Conservation (phyloP, 2,888 invertebrate genomes). For the Ophion obscuratus region DNA sequence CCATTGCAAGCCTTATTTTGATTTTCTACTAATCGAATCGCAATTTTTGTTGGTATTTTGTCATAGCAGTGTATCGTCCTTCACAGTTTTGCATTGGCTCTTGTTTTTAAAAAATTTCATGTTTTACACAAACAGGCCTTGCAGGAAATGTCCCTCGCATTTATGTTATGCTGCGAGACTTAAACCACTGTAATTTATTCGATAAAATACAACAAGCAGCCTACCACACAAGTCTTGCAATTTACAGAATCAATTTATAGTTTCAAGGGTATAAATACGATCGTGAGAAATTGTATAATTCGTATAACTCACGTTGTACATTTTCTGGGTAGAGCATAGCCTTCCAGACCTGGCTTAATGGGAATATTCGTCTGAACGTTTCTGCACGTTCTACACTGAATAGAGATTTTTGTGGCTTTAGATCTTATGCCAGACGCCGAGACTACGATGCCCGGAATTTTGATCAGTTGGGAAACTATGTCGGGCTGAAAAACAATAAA, state of each 20-base stretch:
- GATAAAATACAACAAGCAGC: background rate
- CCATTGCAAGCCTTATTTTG: too few species aligned
- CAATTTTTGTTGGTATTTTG: too few species aligned
- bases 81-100: too few species aligned
- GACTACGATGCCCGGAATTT: slow-evolving; percentile 97
- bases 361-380: slow-evolving; percentile 94
- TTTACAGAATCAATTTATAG: background rate
- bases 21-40: too few species aligned
- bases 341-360: slow-evolving; percentile 98
- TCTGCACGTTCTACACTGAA: slow-evolving; percentile 97
- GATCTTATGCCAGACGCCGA: slow-evolving; percentile 97
- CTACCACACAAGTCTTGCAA: background rate
- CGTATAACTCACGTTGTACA: slow-evolving; percentile 92
- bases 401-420: slow-evolving; percentile 97
- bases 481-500: slow-evolving; percentile 89
- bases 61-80: too few species aligned
- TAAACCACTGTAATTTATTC: too few species aligned
- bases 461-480: slow-evolving; percentile 95
- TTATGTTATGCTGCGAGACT: too few species aligned
- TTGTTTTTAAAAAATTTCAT: too few species aligned
- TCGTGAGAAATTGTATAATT: background rate
- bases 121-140: too few species aligned
- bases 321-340: slow-evolving; percentile 96
- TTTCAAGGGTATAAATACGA: background rate
- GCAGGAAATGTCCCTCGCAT: too few species aligned